These are phyloP conservation scores for Dromas ardeola DNA, from an alignment of 2,113 vertebrate species.

Conservation along the genomic window DNA sequence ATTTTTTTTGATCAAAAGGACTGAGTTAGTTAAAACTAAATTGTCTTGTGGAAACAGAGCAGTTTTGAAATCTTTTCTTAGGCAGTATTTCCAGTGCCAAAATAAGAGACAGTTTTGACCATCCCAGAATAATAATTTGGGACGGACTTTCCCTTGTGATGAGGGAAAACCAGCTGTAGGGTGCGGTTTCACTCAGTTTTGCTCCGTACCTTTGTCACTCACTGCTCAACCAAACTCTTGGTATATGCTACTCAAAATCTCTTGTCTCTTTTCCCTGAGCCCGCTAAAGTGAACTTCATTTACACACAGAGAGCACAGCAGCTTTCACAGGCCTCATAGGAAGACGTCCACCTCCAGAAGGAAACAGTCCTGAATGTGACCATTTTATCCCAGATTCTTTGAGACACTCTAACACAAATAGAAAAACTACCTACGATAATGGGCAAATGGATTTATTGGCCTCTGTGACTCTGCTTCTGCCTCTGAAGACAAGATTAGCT, in stretches of 20 bases:
- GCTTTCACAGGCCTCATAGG: background rate
- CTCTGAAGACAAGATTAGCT: background rate
- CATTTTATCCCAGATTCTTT: background rate
- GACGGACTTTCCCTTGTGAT: background rate
- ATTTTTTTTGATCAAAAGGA: background rate
- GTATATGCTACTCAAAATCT: background rate
- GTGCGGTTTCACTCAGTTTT: background rate
- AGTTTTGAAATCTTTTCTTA: background rate
- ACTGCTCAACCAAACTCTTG: background rate
- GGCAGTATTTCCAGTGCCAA: background rate
- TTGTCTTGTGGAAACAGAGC: background rate
- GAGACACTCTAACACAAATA: background rate
- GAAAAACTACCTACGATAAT: background rate
- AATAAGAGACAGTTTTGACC: background rate
- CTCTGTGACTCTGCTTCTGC: background rate
- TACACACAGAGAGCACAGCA: background rate
- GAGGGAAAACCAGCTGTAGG: background rate
- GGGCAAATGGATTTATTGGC: background rate
- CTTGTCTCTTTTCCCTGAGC: background rate
- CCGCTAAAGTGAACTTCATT: background rate
- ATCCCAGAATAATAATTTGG: background rate
- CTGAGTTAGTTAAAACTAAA: background rate
- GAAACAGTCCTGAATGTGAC: background rate
- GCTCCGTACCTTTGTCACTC: background rate
- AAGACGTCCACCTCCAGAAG: background rate